Conservation (phyloP, 1,140 invertebrate species). For the Zaprionus inermis region DNA sequence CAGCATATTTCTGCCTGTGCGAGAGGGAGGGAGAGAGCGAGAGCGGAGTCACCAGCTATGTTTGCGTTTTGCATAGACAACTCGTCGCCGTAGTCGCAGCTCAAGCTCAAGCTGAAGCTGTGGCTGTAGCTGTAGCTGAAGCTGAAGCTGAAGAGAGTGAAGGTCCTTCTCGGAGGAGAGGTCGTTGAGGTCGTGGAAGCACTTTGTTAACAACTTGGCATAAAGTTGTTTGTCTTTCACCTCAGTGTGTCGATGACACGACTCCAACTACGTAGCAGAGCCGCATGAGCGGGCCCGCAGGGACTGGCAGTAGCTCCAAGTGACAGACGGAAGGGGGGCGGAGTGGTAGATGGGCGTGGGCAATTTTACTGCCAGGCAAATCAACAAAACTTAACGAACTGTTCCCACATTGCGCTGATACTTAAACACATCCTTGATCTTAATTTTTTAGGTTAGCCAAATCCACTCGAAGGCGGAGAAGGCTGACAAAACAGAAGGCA, state of each 20-base stretch:
- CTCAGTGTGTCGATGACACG: constrained; percentile 74
- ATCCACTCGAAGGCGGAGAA: constrained; percentile 12
- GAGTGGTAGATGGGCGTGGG: not conserved
- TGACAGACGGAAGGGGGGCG: no score
- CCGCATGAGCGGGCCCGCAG: not conserved
- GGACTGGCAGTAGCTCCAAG: not conserved
- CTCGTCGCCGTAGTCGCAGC: not conserved
- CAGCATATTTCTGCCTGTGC: constrained; percentile 59
- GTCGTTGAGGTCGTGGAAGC: constrained; percentile 62
- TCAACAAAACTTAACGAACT: constrained; percentile 74
- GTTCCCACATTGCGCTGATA: constrained; percentile 34
- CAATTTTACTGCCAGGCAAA: constrained; percentile 68
- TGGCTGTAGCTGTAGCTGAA: not conserved
- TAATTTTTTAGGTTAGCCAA: constrained; percentile 12
- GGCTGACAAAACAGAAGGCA: constrained; percentile 2
- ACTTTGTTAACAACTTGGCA: constrained; percentile 79
- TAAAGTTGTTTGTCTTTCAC: constrained; percentile 79
- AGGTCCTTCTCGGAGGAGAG: constrained; percentile 16
- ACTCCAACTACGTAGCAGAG: constrained; percentile 42
- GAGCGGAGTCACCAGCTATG: constrained; percentile 23
- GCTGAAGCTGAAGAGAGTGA: constrained; percentile 1
- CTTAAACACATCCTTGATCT: constrained; percentile 10
- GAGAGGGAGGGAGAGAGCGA: not conserved
- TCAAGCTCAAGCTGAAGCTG: constrained; percentile 3
- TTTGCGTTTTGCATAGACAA: constrained; percentile 65